Base-by-base conservation (phyloP, 2,888 invertebrate genomes). In the Heliconius ismenius region DNA sequence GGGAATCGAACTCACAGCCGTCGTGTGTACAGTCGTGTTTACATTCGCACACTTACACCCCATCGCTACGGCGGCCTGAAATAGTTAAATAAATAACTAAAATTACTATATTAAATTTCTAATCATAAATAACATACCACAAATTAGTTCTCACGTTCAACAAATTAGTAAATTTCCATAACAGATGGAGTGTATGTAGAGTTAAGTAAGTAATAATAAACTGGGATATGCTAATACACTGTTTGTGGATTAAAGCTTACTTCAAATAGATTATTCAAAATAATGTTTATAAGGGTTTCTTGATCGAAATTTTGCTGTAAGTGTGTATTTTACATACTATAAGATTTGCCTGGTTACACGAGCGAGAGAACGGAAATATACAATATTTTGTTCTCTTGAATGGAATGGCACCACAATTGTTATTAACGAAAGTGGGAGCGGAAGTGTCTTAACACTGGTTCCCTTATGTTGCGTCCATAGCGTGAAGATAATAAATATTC, bases 251-350 rank as follows among this genome's bases (percentile, higher is more conserved):
- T 43, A 43, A 43, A 67, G 24, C 67, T 43, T 67, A 67, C 39
- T 67, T 67, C 39, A 43, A 39, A 67, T 24, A 67, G 67, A 67
- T 67, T 67, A 65, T 67, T 39, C 67, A 24, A 67, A 43, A 15
- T 67, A 43, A 43, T 24, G 24, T 4, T 67, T 43, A 67, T 43
- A 67, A 39, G 67, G 24, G 67, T 24, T 24, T 67, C 39, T 39
- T 67, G 9, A 24, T 24, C 24, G 67, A 43, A 43, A 26, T 43
- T 67, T 67, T 32, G 32, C 0, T 32, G 1, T 1, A 15, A 36
- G 15, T 11, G n/a, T 39, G 39, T 62, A 13, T 62, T 62, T 13
- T 26, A 26, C 4, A 11, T 62, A 62, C 6, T n/a, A 32, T 32
- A 32, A 58, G 21, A 43, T 15, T 21, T 18, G 49, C 7, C 18